Percentiles rank a stretch among this genome's conserved stretches.
Conservation (phyloP, 2,113 vertebrate species). For the Indicator maculatus region DNA sequence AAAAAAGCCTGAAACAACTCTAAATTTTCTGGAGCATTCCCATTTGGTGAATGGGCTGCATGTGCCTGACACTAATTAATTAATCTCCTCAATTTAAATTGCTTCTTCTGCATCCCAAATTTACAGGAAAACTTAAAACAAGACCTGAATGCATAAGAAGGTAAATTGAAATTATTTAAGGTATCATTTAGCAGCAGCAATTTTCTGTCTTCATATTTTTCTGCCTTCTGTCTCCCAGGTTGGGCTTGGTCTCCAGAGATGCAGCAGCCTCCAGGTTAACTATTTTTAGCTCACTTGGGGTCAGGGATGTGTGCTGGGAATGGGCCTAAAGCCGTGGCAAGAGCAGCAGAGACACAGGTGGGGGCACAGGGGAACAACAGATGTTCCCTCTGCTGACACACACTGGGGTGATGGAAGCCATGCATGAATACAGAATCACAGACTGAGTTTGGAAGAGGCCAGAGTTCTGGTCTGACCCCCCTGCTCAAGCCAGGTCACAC, state of each 20-base stretch:
- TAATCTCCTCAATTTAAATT: conserved; percentile 51
- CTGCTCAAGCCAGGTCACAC: neutral
- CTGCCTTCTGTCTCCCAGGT: neutral
- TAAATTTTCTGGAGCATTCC: conserved; percentile 2
- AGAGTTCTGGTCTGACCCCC: neutral
- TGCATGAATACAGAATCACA: neutral
- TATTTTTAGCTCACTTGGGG: neutral
- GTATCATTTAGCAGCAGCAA: neutral
- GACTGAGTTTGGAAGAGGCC: neutral
- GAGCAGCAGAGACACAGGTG: neutral
- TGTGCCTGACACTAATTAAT: conserved; percentile 51
- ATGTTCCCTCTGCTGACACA: neutral
- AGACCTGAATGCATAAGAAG: conserved; percentile 26
- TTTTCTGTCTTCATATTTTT: neutral
- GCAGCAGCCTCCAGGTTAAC: neutral
- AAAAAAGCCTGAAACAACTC: neutral
- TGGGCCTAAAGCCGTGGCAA: neutral
- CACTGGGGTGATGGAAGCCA: neutral
- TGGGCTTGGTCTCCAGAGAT: neutral
- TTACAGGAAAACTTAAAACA: neutral
- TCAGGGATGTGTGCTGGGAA: neutral
- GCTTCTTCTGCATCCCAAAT: conserved; percentile 16
- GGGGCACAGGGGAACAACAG: neutral
- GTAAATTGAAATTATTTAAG: neutral
- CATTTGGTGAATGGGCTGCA: neutral